A percentile compares a stretch with the other conserved stretches of the same genome.
Evolutionary conservation across 2,797 vertebrate species (phyloP).

Genomic region (Ctenopoma multispine): DNA sequence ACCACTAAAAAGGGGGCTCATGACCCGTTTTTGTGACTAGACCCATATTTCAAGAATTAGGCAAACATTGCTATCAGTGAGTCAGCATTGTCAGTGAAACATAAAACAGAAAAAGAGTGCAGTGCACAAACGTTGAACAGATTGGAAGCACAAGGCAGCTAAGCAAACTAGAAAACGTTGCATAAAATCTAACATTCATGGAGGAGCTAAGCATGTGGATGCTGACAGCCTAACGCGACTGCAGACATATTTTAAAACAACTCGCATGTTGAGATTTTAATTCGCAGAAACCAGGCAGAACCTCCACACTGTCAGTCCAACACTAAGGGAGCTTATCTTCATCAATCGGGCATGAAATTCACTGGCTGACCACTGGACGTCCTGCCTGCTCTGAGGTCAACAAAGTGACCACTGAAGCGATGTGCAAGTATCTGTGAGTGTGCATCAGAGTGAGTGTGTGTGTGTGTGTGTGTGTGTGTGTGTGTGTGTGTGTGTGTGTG

Average conservation of each 20-base stretch:
- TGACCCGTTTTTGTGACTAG: conserved; percentile 48
- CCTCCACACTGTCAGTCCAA: conserved; percentile 47
- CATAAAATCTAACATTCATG: conserved; percentile 25
- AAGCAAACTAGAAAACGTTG: conserved; percentile 5
- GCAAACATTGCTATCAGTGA: conserved; percentile 29
- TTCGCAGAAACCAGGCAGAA: conserved; percentile 58
- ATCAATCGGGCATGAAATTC: conserved; percentile 60
- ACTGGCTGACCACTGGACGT: conserved; percentile 47
- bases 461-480: conserved; percentile 4
- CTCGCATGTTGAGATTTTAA: conserved; percentile 44
- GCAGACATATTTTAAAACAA: conserved; percentile 34
- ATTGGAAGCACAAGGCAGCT: conserved; percentile 18
- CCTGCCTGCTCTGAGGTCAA: conserved; percentile 27
- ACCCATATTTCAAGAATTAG: conserved; percentile 39
- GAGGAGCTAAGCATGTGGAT: conserved; percentile 21
- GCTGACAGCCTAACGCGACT: conserved; percentile 37
- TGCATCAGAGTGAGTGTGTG: conserved; percentile 12
- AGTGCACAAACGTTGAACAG: conserved; percentile 9
- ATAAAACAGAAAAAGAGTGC: conserved; percentile 9
- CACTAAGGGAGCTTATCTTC: conserved; percentile 53
- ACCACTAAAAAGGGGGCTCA: conserved; percentile 42
- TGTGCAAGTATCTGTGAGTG: conserved; percentile 11
- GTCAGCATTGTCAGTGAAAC: conserved; percentile 30
- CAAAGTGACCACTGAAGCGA: conserved; percentile 40
- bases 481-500: conserved; percentile 21